phyloP scores from a whole-genome alignment of 2,113 vertebrate species.

The Lucifuga dentata region DNA sequence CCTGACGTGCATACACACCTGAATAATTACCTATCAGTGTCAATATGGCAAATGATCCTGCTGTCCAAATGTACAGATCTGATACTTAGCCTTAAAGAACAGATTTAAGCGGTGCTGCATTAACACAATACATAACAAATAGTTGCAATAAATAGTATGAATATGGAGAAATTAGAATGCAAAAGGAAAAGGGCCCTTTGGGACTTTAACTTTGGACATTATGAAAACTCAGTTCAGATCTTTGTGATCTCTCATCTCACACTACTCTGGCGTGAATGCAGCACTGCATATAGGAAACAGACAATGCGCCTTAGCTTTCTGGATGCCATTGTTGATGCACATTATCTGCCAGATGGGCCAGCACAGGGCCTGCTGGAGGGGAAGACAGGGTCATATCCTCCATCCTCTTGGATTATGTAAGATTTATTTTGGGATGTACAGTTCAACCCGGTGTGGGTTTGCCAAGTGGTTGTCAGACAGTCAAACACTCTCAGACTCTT shows the following conservation, averaged over 20 bases:
- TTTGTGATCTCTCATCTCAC: not conserved
- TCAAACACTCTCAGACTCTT: conserved; percentile 47
- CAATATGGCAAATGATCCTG: no score
- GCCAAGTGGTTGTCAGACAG: conserved; percentile 60
- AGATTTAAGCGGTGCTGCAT: not conserved
- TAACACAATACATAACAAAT: not conserved
- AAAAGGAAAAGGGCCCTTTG: not conserved
- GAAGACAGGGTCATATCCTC: conserved; percentile 68
- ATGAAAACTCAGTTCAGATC: not conserved
- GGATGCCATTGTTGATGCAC: conserved; percentile 47
- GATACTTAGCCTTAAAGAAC: not conserved
- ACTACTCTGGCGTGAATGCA: conserved; percentile 1
- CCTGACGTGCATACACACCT: no score
- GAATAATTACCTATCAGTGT: no score
- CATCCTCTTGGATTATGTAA: conserved; percentile 71
- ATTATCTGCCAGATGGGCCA: conserved; percentile 71
- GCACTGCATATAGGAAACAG: conserved; percentile 18
- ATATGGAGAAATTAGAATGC: not conserved
- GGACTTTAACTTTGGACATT: not conserved
- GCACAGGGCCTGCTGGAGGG: conserved; percentile 68
- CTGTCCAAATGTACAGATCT: no score
- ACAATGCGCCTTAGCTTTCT: conserved; percentile 32
- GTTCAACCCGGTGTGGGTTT: conserved; percentile 66
- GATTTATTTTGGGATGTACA: conserved; percentile 73
- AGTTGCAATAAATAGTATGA: not conserved